phyloP scores from a whole-genome alignment of 2,113 vertebrate species.

The human region DNA sequence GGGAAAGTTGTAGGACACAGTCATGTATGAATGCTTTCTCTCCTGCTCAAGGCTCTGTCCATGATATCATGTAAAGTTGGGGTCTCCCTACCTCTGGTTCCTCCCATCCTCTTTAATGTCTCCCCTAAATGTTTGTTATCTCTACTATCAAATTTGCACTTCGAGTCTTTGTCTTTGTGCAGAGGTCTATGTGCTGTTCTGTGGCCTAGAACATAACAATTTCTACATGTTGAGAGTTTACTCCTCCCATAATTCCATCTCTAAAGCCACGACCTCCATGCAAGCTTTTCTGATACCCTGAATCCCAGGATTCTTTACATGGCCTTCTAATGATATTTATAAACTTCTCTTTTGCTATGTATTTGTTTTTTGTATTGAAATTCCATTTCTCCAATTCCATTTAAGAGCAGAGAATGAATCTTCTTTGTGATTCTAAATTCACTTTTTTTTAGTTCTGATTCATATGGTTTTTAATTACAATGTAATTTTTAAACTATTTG shows the following conservation, averaged over 20 bases:
- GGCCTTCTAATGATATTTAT: not conserved
- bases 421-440: not conserved
- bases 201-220: not conserved
- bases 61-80: not conserved
- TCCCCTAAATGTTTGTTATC: not conserved
- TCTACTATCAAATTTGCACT: not conserved
- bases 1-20: not conserved
- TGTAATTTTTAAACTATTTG: slow-evolving; percentile 56
- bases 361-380: not conserved
- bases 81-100: not conserved
- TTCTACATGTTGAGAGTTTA: not conserved
- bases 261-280: not conserved
- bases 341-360: not conserved
- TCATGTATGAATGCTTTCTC: not conserved
- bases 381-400: not conserved
- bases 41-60: not conserved
- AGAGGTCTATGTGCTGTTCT: not conserved
- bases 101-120: not conserved
- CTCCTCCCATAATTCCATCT: not conserved
- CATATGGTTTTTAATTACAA: slow-evolving; percentile 69
- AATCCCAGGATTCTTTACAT: not conserved
- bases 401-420: not conserved
- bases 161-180: not conserved
- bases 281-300: not conserved
- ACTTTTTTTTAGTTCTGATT: slow-evolving; percentile 80